Base-by-base conservation (phyloP, 2,888 invertebrate species). In the Drosophila gaucha region DNA sequence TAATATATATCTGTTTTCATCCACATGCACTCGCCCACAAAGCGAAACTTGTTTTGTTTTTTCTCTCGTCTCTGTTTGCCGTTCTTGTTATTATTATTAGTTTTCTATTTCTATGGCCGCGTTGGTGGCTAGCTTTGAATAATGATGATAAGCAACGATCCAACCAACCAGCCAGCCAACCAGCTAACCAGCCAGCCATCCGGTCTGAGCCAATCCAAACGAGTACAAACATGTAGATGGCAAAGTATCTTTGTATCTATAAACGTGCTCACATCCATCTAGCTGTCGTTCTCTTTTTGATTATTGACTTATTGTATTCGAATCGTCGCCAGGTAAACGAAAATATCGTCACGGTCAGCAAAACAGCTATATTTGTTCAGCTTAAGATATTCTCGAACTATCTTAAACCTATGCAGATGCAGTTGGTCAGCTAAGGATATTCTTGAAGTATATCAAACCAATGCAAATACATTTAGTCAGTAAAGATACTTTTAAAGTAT, bases 41-140 rank as follows among this genome's bases (percentile, higher is more conserved):
- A 33, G 9, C 54, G 59, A 67, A 80, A 85, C 86, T 71, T 74
- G 86, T 69, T 74, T 57, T 72, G 56, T 63, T 67, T 77, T 72
- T 56, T 67, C 73, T 67, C 41, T 59, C 50, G 71, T 83, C 67
- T 74, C 69, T 88, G 72, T 86, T 84, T 84, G 84, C 72, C 58
- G 80, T 83, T 88, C 86, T 84, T 74, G 84, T 86, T 86, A 80
- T 86, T 86, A 80, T 84, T 84, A 80, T 74, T 86, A 74, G 82
- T 72, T 75, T 83, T 86, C 56, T 84, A 73, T 80, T 69, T 64
- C 67, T 56, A 67, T 60, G 59, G 62, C 65, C 69, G 86, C 86
- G 86, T 78, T 78, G 88, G 82, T 85, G 86, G 87, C 76, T 83
- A 73, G 73, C 88, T 88, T 88, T 84, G 89, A 84, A 84, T 84